A percentile compares a stretch with the other conserved stretches of the same genome.
These are phyloP conservation scores for Drosophila meridionalis DNA, from an alignment of 2,888 invertebrate species.

Conservation along the genomic window DNA sequence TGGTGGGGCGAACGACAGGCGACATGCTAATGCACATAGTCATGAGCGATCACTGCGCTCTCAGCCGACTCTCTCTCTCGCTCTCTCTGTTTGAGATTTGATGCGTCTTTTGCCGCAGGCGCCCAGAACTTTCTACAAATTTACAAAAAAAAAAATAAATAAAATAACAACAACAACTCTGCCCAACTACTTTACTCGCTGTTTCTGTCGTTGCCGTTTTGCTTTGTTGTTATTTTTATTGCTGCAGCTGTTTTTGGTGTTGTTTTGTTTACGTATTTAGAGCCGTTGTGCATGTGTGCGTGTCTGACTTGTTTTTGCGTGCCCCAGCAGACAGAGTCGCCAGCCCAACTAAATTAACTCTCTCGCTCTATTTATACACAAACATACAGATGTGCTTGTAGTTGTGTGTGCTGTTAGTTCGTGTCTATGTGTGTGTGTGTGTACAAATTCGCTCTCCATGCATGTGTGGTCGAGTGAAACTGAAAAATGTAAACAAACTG, in stretches of 20 bases:
- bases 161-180: constrained; percentile 42
- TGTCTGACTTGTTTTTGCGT: constrained; percentile 76
- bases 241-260: constrained; percentile 70
- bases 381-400: neutral
- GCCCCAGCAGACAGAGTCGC: constrained; percentile 67
- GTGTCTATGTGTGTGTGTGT: constrained; percentile 13
- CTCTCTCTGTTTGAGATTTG: constrained; percentile 19
- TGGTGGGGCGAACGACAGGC: constrained; percentile 25
- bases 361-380: constrained; percentile 18
- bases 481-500: constrained; percentile 84
- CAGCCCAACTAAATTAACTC: constrained; percentile 36
- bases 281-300: constrained; percentile 40
- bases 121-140: constrained; percentile 71
- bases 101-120: constrained; percentile 38
- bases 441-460: constrained; percentile 19
- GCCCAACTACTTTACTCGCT: constrained; percentile 32
- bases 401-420: neutral
- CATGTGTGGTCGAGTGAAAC: constrained; percentile 65
- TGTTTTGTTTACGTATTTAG: constrained; percentile 68
- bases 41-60: constrained; percentile 21
- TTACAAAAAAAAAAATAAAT: constrained; percentile 20
- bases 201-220: constrained; percentile 57
- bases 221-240: constrained; percentile 61
- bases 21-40: constrained; percentile 34
- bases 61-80: constrained; percentile 28